Conservation (phyloP, 35 echinoderm and acorn worm genomes). For the Apostichopus californicus region DNA sequence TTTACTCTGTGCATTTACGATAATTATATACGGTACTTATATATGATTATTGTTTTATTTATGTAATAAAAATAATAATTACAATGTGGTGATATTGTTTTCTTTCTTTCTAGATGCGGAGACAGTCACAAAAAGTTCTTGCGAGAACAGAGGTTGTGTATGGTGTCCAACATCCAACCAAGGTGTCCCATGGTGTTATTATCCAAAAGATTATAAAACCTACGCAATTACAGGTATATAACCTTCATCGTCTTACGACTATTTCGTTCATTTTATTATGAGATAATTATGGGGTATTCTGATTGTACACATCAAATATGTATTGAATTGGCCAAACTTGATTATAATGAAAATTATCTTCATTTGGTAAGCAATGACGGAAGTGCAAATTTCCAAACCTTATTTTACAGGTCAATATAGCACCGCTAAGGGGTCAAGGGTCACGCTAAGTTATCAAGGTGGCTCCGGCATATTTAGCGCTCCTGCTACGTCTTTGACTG, state of each 20-base stretch:
- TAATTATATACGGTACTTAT: no score
- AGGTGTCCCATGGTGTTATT: slow-evolving; percentile 85
- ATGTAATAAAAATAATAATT: no score
- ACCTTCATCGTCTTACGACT: no score
- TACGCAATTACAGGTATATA: slow-evolving; percentile 39
- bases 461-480: not conserved
- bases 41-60: no score
- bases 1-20: no score
- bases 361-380: no score
- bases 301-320: no score
- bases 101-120: not conserved
- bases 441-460: not conserved
- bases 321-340: no score
- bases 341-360: no score
- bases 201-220: slow-evolving; percentile 54
- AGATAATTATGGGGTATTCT: no score
- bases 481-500: slow-evolving; percentile 6
- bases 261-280: no score
- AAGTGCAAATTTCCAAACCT: no score
- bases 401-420: slow-evolving; percentile 16
- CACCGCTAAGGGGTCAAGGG: slow-evolving; percentile 11
- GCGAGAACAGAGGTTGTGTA: slow-evolving; percentile 67
- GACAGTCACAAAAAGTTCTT: slow-evolving; percentile 22
- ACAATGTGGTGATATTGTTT: not conserved
- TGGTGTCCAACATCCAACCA: slow-evolving; percentile 48